Base-by-base conservation (phyloP, 2,888 invertebrate species). In the Ormyrus rosae region DNA sequence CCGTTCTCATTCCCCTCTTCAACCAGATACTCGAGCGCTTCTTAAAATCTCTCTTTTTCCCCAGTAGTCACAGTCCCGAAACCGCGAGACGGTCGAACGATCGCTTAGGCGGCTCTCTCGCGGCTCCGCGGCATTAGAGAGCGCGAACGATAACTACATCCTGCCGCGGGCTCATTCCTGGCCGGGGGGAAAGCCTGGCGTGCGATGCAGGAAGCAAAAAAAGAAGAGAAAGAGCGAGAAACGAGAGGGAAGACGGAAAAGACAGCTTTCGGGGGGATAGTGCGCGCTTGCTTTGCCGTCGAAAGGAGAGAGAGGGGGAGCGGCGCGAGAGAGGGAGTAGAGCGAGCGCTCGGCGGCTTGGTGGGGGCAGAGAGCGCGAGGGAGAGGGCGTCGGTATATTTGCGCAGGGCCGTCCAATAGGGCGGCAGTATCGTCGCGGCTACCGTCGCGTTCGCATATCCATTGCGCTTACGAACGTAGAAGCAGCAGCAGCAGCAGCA, bases 391-490 rank as follows among this genome's bases (percentile, higher is more conserved):
- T 86, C 86, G 88, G 89, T 90, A 90, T 90, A 90, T 90, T 90
- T 90, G 90, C 88, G 90, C 90, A 90, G 88, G 89, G 89, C 88
- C 86, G 88, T 85, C 89, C 89, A 89, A 88, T 90, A 89, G 89
- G 90, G 90, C 90, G 90, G 89, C 90, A 90, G 90, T 90, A 90
- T 90, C 88, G 88, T 89, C 89, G 90, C 90, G 90, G 87, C 90
- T 85, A 85, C 85, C 87, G 89, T 90, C 90, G 89, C 89, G 89
- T 87, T 81, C 84, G 86, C 85, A 87, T 71, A 78, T 77, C 72
- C 19, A 11, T 1, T 8, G 50, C 56, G 63, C 61, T 34, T 53
- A 34, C 56, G 48, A 48, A n/a, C 9, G 48, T 11, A 58, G 48
- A 0, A 56, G 48, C 51, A 51, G 71, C 71, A 34, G 34, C 34